Conservation (phyloP, 1,140 invertebrate species). For the Scaptomyza hsui region DNA sequence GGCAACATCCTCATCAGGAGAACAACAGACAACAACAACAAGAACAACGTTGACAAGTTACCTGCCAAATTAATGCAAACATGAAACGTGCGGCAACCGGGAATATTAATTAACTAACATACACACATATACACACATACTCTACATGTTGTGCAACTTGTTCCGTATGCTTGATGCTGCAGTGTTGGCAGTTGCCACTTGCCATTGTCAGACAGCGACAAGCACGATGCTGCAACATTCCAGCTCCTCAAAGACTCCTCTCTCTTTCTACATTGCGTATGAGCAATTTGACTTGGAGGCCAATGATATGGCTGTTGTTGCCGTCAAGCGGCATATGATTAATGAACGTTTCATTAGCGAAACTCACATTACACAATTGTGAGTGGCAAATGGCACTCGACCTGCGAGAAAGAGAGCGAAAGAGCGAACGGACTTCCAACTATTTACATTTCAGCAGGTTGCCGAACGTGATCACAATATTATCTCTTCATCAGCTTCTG, state of each 20-base stretch:
- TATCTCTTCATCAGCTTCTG: constrained; percentile 77
- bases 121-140: constrained; percentile 27
- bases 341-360: constrained; percentile 80
- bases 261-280: constrained; percentile 34
- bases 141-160: constrained; percentile 1
- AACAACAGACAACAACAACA: constrained; percentile 55
- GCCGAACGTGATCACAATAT: constrained; percentile 83
- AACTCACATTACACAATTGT: constrained; percentile 56
- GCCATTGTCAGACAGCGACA: constrained; percentile 56
- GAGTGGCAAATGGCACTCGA: constrained; percentile 21
- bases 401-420: constrained; percentile 2
- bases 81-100: constrained; percentile 76
- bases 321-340: constrained; percentile 68
- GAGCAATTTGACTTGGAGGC: constrained; percentile 34
- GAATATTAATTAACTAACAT: constrained; percentile 82
- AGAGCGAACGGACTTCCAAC: background rate
- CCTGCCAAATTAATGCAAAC: constrained; percentile 83
- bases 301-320: constrained; percentile 9
- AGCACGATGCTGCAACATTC: constrained; percentile 10
- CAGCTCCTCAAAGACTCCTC: constrained; percentile 7
- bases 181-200: constrained; percentile 67
- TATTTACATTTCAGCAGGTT: constrained; percentile 81
- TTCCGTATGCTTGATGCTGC: background rate
- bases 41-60: constrained; percentile 70
- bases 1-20: constrained; percentile 54